Evolutionary conservation across 2,797 vertebrate genomes (phyloP).

Genomic region (Bradypodion ventrale): DNA sequence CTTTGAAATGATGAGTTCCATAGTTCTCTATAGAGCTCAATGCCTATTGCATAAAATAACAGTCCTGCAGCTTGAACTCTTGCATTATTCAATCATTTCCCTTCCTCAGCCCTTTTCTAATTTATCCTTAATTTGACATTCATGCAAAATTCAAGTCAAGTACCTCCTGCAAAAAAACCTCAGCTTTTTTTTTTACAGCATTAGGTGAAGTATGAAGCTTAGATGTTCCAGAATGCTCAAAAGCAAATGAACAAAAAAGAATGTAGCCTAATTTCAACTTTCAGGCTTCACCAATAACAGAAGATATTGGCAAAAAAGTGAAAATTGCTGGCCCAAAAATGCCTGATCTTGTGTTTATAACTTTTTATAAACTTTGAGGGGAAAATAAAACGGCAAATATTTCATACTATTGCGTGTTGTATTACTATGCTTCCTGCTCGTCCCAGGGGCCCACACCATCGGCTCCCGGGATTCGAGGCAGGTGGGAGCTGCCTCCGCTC

Average conservation of each 20-base stretch:
- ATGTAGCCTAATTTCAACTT: constrained; percentile 55
- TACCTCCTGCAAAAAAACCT: background rate
- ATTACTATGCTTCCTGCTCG: too few relatives aligned
- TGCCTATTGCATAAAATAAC: constrained; percentile 41
- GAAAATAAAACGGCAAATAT: constrained; percentile 57
- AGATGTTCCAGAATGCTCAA: constrained; percentile 42
- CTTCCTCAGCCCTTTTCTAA: constrained; percentile 26
- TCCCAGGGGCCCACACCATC: too few relatives aligned
- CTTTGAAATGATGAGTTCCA: constrained; percentile 39
- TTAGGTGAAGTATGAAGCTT: background rate
- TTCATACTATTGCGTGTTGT: constrained; percentile 73
- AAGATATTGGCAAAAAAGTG: constrained; percentile 36
- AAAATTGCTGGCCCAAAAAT: constrained; percentile 53
- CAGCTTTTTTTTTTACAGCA: background rate
- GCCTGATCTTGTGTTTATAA: constrained; percentile 51
- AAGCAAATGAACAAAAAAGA: constrained; percentile 44
- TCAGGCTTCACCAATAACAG: constrained; percentile 56
- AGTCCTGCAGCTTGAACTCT: constrained; percentile 46
- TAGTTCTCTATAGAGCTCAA: background rate
- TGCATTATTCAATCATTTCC: constrained; percentile 35
- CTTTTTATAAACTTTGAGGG: constrained; percentile 54
- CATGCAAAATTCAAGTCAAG: constrained; percentile 9
- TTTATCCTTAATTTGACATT: constrained; percentile 39
- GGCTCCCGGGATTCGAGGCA: too few relatives aligned
- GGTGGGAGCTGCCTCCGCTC: too few relatives aligned